phyloP scores from a whole-genome alignment of 1,140 invertebrate species.

The Neoseiulus cucumeris region DNA sequence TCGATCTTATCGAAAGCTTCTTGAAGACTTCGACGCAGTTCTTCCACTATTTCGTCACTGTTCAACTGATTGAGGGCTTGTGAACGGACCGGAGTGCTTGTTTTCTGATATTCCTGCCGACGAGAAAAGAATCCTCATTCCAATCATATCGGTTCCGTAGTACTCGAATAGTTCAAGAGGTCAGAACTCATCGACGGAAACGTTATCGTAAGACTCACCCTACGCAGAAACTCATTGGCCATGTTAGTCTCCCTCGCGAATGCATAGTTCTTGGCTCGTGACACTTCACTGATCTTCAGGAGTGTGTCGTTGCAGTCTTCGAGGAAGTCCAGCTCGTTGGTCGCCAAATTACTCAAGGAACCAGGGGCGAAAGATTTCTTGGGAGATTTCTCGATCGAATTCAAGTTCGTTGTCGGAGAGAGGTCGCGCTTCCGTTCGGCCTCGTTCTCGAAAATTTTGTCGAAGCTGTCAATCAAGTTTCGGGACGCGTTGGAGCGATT shows the following conservation, averaged over 20 bases:
- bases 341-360: neutral
- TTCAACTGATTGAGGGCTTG: neutral
- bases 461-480: neutral
- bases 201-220: no score
- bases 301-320: slow-evolving; percentile 1
- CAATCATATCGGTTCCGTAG: no score
- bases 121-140: no score
- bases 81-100: neutral
- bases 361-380: neutral
- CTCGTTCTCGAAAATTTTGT: neutral
- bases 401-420: no score
- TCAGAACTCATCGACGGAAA: no score
- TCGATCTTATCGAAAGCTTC: slow-evolving; percentile 4
- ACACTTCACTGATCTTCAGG: slow-evolving; percentile 2
- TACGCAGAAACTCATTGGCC: neutral
- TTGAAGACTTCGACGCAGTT: neutral
- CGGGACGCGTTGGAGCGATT: neutral
- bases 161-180: no score
- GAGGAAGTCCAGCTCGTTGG: slow-evolving; percentile 1
- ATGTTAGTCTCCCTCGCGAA: slow-evolving; percentile 4
- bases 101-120: neutral
- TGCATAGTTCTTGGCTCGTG: neutral
- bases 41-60: neutral
- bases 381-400: neutral
- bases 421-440: no score